Conservation (phyloP, 2,113 vertebrate genomes). For the Vidua chalybeata region DNA sequence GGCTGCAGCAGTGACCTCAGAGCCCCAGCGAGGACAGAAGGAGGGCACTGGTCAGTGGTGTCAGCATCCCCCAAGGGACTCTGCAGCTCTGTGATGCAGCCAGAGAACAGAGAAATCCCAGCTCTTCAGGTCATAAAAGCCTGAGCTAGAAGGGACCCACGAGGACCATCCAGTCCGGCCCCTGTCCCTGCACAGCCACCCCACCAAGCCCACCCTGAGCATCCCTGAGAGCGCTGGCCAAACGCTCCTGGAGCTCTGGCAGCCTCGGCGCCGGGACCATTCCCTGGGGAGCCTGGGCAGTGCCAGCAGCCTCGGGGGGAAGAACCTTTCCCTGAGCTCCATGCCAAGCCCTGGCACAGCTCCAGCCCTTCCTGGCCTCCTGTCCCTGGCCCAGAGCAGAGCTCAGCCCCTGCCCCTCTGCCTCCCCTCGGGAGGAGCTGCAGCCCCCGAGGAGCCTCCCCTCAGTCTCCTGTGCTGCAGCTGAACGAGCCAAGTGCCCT, state of each 20-base stretch:
- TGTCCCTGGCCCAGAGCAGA: neutral
- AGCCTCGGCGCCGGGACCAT: neutral
- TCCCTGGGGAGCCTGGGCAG: neutral
- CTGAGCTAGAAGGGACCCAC: rapidly evolving
- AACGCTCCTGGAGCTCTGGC: neutral
- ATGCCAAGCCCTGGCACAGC: neutral
- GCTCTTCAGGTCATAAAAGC: neutral
- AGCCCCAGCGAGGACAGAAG: neutral
- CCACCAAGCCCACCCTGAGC: neutral
- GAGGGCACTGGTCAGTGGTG: neutral
- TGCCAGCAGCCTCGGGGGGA: neutral
- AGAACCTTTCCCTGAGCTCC: neutral
- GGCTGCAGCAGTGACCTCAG: neutral
- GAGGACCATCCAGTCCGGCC: rapidly evolving
- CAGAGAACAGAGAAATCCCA: neutral
- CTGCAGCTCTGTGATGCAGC: neutral
- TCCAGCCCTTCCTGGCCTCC: neutral
- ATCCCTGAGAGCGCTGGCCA: neutral
- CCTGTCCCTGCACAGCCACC: neutral
- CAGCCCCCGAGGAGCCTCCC: neutral
- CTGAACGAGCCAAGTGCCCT: neutral
- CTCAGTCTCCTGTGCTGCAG: neutral
- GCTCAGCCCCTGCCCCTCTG: neutral
- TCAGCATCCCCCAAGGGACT: neutral
- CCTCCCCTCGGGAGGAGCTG: neutral